These are phyloP conservation scores for Paradoxurus hermaphroditus DNA, from an alignment of 2,113 vertebrate genomes.

Conservation along the genomic window DNA sequence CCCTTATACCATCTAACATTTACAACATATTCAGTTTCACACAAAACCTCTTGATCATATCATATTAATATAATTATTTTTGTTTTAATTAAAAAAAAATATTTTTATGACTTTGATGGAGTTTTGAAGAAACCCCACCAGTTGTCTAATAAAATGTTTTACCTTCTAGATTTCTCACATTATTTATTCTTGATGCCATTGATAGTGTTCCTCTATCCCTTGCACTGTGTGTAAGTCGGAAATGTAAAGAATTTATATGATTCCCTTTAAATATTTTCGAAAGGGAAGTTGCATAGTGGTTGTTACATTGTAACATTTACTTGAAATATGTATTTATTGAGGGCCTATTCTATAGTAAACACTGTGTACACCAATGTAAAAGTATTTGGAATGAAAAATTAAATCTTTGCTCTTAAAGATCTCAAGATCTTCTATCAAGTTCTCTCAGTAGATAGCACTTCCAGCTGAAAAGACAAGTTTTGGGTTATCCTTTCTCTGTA, in stretches of 20 bases:
- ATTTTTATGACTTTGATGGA: not conserved
- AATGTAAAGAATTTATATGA: not conserved
- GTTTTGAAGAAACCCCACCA: not conserved
- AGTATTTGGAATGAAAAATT: not conserved
- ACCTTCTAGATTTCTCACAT: not conserved
- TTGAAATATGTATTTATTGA: not conserved
- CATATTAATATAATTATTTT: not conserved
- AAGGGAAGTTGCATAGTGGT: not conserved
- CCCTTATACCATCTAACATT: not conserved
- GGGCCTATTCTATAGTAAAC: not conserved
- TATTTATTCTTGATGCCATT: not conserved
- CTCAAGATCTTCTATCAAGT: not conserved
- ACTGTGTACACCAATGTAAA: not conserved
- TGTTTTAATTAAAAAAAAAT: not conserved
- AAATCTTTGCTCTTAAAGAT: not conserved
- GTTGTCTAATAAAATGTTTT: not conserved
- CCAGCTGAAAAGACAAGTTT: not conserved
- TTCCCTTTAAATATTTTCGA: not conserved
- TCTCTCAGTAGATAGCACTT: not conserved
- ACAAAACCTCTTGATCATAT: not conserved
- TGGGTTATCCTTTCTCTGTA: not conserved
- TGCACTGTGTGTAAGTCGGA: not conserved
- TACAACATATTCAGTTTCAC: not conserved
- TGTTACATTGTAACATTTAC: not conserved
- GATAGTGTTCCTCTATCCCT: not conserved